Base-by-base conservation (phyloP, 2,113 vertebrate species). In the Forbesichthys agassizii region DNA sequence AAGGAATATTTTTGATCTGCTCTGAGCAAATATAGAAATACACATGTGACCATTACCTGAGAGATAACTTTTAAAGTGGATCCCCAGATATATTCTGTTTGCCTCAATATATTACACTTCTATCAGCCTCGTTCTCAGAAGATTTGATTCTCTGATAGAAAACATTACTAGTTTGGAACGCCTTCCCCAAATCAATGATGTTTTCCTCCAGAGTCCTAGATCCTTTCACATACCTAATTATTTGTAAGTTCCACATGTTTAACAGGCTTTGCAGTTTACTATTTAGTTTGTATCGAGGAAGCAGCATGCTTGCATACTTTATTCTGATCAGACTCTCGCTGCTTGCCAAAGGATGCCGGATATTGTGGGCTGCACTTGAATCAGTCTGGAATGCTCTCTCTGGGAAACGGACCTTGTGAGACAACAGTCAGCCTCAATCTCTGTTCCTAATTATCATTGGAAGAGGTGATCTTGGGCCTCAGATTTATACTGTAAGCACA, bases 361-460 rank as follows among this genome's bases (percentile, higher is more conserved):
- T 83, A 79, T 78, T 74, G 67, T 20, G 77, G 80, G 73, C 75
- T 75, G 88, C 61, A 6, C 82, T 80, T 80, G 79, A 84, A 80
- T 84, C 73, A 62, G 74, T 74, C 76, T 84, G 87, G 84, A 88
- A 88, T 91, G 84, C 68, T 79, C 73, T 77, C 58, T 53, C 71
- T 33, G 71, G 65, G 82, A 88, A 83, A 70, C 65, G 27, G 71
- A 71, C 74, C 81, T 86, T 67, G 80, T 48, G 74, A 87, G 75
- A 66, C 84, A 51, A 69, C 73, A 53, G 77, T 69, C 67, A 69
- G 65, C 49, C 73, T 78, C 71, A 1, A 54, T 77, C 73, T 62
- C 89, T 92, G 90, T 88, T 92, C 85, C 83, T 74, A 90, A 89
- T 91, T 90, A 90, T 80, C 75, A 68, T 74, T 74, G 48, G 77